These are phyloP conservation scores for Tonatia bakeri DNA, from an alignment of 2,113 vertebrate genomes.

Conservation along the genomic window DNA sequence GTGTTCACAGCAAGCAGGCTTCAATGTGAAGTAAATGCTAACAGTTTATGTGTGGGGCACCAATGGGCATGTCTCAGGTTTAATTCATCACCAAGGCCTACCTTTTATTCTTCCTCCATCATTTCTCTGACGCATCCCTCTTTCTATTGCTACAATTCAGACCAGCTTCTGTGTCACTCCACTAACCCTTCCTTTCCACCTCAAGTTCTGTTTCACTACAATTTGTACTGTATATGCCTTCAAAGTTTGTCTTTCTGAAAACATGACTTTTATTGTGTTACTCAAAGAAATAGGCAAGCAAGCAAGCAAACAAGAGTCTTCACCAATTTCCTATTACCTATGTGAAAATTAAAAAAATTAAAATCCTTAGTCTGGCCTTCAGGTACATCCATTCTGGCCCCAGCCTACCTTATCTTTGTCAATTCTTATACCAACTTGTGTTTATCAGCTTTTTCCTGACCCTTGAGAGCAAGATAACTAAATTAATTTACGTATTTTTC, in stretches of 20 bases:
- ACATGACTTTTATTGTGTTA: not conserved
- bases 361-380: not conserved
- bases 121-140: not conserved
- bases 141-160: not conserved
- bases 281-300: not conserved
- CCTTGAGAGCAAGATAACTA: not conserved
- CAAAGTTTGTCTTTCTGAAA: slow-evolving; percentile 1
- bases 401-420: not conserved
- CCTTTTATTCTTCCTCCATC: not conserved
- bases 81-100: not conserved
- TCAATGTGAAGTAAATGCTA: not conserved
- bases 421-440: not conserved
- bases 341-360: slow-evolving; percentile 20
- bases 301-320: not conserved
- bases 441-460: not conserved
- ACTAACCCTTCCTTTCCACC: not conserved
- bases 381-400: not conserved
- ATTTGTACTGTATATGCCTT: not conserved
- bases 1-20: not conserved
- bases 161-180: not conserved
- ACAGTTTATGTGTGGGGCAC: not conserved
- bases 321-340: not conserved
- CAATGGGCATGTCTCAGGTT: not conserved
- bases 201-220: not conserved
- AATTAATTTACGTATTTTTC: not conserved